Base-by-base conservation (phyloP, 2,113 vertebrate genomes). In the Columba livia region DNA sequence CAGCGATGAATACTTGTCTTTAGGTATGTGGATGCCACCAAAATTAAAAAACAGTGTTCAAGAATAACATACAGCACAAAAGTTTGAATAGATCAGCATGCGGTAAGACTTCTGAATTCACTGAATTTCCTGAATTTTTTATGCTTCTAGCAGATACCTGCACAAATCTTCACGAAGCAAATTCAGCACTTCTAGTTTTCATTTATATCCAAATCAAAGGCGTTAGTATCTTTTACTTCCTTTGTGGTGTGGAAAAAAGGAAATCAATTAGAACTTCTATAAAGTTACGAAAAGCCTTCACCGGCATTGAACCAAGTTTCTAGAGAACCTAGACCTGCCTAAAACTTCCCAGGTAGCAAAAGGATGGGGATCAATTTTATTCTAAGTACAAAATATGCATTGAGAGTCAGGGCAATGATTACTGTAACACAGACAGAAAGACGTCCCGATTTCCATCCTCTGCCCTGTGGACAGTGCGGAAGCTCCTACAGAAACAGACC, bases 211-310 rank as follows among this genome's bases (percentile, higher is more conserved):
- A 54, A 90, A 81, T 84, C 72, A 92, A 91, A 88, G 65, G 50
- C 66, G 23, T 86, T 80, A 53, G 24, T 58, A 38, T 56, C 80
- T 65, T 47, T 72, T 66, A 74, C 65, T 61, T 81, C 21, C 67
- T 92, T 58, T 83, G 60, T 79, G 53, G 58, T 54, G 74, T 0
- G 0, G 51, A 87, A 84, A 79, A 90, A 81, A 64, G 60, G 71
- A 89, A 93, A 88, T 89, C 85, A 95, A 84, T 95, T 79, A 90
- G 56, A 92, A 26, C n/a, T 89, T 29, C 5, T 3, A 77, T 65
- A 44, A 84, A 34, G 17, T 74, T 89, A 87, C 62, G 42, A 80
- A 90, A 94, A 86, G 11, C 24, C 73, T 86, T 62, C 29, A 4
- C 40, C 82, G 70, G 54, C 2, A 0, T 11, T 31, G 48, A 79